Conservation (phyloP, 2,888 invertebrate genomes). For the Beris chalybata region DNA sequence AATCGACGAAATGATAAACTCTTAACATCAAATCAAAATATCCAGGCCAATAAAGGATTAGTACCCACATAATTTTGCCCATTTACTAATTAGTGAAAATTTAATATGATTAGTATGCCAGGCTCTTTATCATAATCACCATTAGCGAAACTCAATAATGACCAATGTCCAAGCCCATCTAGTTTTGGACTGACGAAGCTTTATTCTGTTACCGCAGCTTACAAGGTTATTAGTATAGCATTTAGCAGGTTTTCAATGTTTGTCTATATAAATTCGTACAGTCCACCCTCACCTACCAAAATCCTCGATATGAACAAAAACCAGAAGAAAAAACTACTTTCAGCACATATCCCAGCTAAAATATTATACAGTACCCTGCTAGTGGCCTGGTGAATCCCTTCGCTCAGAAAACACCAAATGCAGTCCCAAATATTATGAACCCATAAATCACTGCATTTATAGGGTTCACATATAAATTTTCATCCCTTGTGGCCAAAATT, state of each 20-base stretch:
- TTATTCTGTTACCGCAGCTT: constrained; percentile 17
- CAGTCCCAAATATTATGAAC: constrained; percentile 7
- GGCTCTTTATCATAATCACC: too few relatives aligned
- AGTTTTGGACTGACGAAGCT: neutral
- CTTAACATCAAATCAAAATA: too few relatives aligned
- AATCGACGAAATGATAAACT: too few relatives aligned
- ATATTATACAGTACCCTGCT: neutral
- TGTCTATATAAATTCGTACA: neutral
- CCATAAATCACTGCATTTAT: constrained; percentile 9
- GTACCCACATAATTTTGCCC: too few relatives aligned
- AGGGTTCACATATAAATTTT: constrained; percentile 18
- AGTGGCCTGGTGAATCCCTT: too few relatives aligned
- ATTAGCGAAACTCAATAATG: too few relatives aligned
- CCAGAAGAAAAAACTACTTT: neutral
- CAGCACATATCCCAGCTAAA: neutral
- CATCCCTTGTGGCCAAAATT: constrained; percentile 14
- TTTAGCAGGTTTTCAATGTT: neutral
- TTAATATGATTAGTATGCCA: too few relatives aligned
- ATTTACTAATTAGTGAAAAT: too few relatives aligned
- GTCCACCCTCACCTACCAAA: neutral
- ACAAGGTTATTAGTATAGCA: constrained; percentile 11
- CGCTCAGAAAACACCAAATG: neutral
- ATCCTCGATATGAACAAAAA: neutral
- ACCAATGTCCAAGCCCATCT: too few relatives aligned
- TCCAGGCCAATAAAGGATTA: too few relatives aligned